These are phyloP conservation scores for Numida meleagris DNA, from an alignment of 2,113 vertebrate genomes.

Conservation along the genomic window DNA sequence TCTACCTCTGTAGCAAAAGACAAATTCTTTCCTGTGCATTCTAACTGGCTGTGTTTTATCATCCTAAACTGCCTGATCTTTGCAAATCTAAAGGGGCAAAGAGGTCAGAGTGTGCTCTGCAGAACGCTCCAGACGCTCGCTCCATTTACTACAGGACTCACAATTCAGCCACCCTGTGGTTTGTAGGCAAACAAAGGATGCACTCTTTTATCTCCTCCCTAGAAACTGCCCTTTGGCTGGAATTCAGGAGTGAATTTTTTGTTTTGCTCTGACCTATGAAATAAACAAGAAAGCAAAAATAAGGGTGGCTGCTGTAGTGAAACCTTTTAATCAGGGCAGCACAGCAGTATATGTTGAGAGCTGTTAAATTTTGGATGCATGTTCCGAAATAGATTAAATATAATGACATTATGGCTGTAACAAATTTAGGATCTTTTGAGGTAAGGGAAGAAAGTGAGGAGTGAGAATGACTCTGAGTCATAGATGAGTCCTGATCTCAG, in stretches of 20 bases:
- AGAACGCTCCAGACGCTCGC: not conserved
- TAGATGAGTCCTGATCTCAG: slow-evolving; percentile 17
- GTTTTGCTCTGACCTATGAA: not conserved
- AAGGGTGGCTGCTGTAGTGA: not conserved
- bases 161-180: not conserved
- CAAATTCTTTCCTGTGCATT: slow-evolving; percentile 14
- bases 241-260: not conserved
- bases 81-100: not conserved
- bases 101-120: not conserved
- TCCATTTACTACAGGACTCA: not conserved
- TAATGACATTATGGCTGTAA: not conserved
- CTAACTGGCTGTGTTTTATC: not conserved
- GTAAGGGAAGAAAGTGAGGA: slow-evolving; percentile 22
- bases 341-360: not conserved
- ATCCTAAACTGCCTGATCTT: not conserved
- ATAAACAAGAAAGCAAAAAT: not conserved
- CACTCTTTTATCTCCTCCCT: not conserved
- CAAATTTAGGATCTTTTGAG: slow-evolving; percentile 29
- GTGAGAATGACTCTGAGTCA: slow-evolving; percentile 65
- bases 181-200: not conserved
- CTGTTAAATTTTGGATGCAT: not conserved
- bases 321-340: not conserved
- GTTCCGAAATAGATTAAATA: slow-evolving; percentile 2
- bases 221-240: not conserved
- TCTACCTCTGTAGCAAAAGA: not conserved